Evolutionary conservation across 2,888 invertebrate species (phyloP).

Genomic region (Limnephilus lunatus): DNA sequence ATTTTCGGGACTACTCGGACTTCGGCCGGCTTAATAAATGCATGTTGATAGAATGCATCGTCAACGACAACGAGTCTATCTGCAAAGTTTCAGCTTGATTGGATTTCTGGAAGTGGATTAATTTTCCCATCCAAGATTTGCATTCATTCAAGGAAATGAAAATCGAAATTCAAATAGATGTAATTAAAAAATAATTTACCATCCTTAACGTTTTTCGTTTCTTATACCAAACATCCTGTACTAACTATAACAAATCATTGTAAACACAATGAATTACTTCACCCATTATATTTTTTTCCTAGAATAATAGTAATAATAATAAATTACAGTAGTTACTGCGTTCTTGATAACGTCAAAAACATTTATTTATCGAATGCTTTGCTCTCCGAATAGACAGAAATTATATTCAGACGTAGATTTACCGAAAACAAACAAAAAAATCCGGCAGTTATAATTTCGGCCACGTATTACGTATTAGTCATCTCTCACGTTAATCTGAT

Average conservation of each 20-base stretch:
- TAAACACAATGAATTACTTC: not conserved
- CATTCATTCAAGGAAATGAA: no score
- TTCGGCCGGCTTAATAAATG: no score
- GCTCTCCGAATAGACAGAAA: not conserved
- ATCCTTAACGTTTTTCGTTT: not conserved
- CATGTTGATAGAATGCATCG: no score
- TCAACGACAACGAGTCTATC: no score
- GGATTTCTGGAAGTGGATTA: no score
- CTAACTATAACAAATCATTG: not conserved
- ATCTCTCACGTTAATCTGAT: not conserved
- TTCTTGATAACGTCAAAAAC: conserved; percentile 2
- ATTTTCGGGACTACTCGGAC: no score
- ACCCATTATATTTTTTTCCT: not conserved
- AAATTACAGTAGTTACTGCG: not conserved
- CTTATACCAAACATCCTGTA: not conserved
- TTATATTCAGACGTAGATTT: not conserved
- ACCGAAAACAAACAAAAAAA: not conserved
- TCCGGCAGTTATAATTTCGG: not conserved
- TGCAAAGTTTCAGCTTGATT: no score
- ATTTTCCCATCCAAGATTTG: no score
- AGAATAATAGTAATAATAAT: not conserved
- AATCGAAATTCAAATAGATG: no score
- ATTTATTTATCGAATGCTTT: not conserved
- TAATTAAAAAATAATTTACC: no score
- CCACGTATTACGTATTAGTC: not conserved